Evolutionary conservation across 2,113 vertebrate genomes (phyloP), one percentile per base, ranked within the genome.

Genomic region (Crypturellus undulatus): DNA sequence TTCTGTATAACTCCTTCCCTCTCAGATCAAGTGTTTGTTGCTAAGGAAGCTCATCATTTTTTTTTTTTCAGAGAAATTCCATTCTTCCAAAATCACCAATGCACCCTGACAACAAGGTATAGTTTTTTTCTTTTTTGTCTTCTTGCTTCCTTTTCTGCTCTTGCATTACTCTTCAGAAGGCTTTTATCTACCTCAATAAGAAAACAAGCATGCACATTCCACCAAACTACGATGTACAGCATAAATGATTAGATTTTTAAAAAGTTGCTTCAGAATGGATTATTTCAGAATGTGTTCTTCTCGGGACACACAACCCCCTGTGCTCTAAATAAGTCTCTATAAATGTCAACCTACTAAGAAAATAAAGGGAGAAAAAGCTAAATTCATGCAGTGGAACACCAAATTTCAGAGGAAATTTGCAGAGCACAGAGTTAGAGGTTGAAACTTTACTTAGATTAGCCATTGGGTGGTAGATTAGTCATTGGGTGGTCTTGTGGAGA

Each of bases 301-400:
- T 11, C 5, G 71, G 87, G 76, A 19, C 77, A 12, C 21, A 4
- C 49, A 69, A 6, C 3, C 25, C 16, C 26, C 10, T n/a, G 5
- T 69, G 10, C 5, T 62, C 3, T 45, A 52, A 0, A 0, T 10
- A 9, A 87, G 69, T 12, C 2, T 21, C 7, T 52, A 8, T 22
- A 28, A 76, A 73, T 82, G 77, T 65, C 63, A 83, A 78, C 16
- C 9, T 56, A 30, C 63, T 84, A 40, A 79, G 62, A 62, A 87
- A 30, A 3, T 52, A 63, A 64, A 40, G 30, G 15, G 28, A 71
- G 4, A 65, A 8, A 79, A 79, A 60, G 3, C 16, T 68, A 45
- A 56, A 47, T 5, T 25, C 81, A 47, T 84, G 45, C 32, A 62
- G 9, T 52, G 40, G 76, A 92, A 82, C 40, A 20, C 43, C 79